These are phyloP conservation scores for Siniperca scherzeri DNA, from an alignment of 2,797 vertebrate species.

Conservation along the genomic window DNA sequence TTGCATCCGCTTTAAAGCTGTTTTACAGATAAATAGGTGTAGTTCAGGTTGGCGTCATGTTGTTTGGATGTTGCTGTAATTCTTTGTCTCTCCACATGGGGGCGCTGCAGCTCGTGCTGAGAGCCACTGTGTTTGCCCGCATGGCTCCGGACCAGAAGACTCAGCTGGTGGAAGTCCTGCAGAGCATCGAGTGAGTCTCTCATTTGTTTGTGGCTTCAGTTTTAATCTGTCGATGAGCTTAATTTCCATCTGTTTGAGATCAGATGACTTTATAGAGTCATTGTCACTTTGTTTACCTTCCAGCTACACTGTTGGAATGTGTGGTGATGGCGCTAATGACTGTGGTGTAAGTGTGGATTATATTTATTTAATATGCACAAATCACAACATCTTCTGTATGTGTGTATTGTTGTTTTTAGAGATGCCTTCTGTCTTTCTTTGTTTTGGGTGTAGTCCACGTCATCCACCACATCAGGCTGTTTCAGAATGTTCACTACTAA, in stretches of 20 bases:
- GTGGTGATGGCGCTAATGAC: conserved; percentile 98
- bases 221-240: not conserved
- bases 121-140: conserved; percentile 94
- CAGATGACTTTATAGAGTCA: not conserved
- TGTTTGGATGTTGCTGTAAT: conserved; percentile 28
- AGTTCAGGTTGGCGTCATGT: not conserved
- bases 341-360: conserved; percentile 92
- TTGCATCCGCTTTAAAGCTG: not conserved
- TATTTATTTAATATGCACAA: not conserved
- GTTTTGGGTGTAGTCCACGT: not conserved
- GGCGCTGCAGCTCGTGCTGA: conserved; percentile 89
- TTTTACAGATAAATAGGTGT: not conserved
- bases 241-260: not conserved
- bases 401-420: not conserved
- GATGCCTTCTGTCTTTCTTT: not conserved
- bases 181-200: conserved; percentile 94
- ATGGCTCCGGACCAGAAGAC: conserved; percentile 99
- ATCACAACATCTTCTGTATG: not conserved
- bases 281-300: conserved; percentile 31
- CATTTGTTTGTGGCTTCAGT: not conserved
- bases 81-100: conserved; percentile 63
- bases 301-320: conserved; percentile 99
- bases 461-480: not conserved
- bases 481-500: not conserved
- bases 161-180: conserved; percentile 94